Conservation (phyloP, 1,140 invertebrate species). For the Berghia stephanieae region DNA sequence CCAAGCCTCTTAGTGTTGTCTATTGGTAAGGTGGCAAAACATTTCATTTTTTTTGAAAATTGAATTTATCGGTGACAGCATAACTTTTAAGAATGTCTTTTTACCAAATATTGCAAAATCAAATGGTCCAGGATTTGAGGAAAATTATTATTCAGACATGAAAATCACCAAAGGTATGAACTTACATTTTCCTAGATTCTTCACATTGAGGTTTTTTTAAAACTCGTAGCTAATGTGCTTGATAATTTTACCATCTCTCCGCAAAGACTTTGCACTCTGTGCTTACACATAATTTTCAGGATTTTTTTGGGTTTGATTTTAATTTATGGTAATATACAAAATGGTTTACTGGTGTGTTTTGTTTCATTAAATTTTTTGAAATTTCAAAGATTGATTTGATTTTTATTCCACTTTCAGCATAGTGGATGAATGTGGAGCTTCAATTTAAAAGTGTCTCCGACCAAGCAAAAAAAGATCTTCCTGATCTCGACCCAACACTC, state of each 20-base stretch:
- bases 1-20: slow-evolving; percentile 71
- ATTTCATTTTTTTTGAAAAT: not conserved
- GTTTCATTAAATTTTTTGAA: not conserved
- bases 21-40: slow-evolving; percentile 68
- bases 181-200: not conserved
- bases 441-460: slow-evolving; percentile 87
- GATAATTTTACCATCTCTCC: too few relatives aligned
- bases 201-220: not conserved
- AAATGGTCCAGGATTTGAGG: too few relatives aligned
- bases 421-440: slow-evolving; percentile 87
- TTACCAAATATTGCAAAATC: too few relatives aligned
- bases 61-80: too few relatives aligned
- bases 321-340: not conserved
- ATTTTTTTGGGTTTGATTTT: not conserved
- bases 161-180: not conserved
- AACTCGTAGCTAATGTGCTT: too few relatives aligned
- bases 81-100: too few relatives aligned
- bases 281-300: not conserved
- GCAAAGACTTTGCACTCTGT: not conserved
- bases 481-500: slow-evolving; percentile 79
- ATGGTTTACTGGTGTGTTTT: not conserved
- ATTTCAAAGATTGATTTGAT: not conserved
- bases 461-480: slow-evolving; percentile 85
- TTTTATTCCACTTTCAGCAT: slow-evolving; percentile 72
- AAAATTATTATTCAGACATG: too few relatives aligned